Percentiles rank a stretch among this genome's conserved stretches.
These are phyloP conservation scores for Sphinx pinastri DNA, from an alignment of 2,888 invertebrate species.

Conservation along the genomic window DNA sequence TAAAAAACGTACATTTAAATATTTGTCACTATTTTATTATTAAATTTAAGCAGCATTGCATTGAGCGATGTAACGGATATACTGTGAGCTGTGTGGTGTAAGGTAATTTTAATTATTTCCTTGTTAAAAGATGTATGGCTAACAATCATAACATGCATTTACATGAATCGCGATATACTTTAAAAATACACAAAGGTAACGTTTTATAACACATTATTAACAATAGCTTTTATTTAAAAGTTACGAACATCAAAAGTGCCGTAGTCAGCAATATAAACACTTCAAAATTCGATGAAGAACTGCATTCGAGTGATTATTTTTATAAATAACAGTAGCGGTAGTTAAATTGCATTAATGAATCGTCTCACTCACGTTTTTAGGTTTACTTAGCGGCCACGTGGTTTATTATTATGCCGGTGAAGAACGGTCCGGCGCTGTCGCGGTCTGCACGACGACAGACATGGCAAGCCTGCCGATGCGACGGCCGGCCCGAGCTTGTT, in stretches of 20 bases:
- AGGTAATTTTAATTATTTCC: too few species aligned
- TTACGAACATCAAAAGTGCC: background rate
- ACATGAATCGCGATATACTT: too few species aligned
- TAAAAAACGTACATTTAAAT: too few species aligned
- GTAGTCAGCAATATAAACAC: background rate
- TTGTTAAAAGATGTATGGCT: too few species aligned
- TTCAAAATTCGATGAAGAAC: background rate
- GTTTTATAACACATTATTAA: too few species aligned
- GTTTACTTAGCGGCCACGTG: conserved; percentile 73
- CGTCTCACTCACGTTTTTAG: conserved; percentile 66
- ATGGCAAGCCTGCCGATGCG: conserved; percentile 29
- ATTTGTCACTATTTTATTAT: too few species aligned
- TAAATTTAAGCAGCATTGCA: too few species aligned
- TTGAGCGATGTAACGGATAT: too few species aligned
- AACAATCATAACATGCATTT: too few species aligned
- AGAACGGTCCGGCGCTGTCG: conserved; percentile 68
- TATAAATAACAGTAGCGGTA: conserved; percentile 3
- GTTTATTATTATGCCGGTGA: conserved; percentile 48
- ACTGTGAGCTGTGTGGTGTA: too few species aligned
- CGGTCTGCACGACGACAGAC: conserved; percentile 73
- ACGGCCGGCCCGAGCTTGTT: conserved; percentile 14
- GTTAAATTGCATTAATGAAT: conserved; percentile 38
- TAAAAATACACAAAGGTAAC: too few species aligned
- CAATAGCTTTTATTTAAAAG: too few species aligned
- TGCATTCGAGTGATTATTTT: background rate